Percentiles rank a stretch among this genome's conserved stretches.
These are phyloP conservation scores for Epicampocera succincta DNA, from an alignment of 2,888 invertebrate genomes.

Conservation along the genomic window DNA sequence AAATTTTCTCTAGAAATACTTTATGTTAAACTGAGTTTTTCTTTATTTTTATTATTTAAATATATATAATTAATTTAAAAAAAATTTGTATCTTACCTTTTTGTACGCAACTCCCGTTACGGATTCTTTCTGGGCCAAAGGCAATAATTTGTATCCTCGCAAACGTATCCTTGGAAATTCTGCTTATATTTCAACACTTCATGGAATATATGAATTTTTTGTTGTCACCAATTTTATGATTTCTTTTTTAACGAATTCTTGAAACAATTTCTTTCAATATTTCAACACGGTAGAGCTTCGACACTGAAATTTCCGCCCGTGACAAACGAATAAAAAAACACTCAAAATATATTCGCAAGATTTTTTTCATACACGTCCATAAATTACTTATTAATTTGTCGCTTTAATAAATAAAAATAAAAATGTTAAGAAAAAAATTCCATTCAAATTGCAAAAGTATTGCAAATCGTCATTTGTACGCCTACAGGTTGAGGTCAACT, in stretches of 20 bases:
- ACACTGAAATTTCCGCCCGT: slow-evolving; percentile 38
- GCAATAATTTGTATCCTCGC: no score
- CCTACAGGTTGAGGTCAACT: slow-evolving; percentile 66
- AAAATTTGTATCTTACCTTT: no score
- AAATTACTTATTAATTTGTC: slow-evolving; percentile 20
- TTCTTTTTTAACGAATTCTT: slow-evolving; percentile 42
- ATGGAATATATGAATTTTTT: not conserved
- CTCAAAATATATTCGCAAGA: slow-evolving; percentile 34
- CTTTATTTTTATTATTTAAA: no score
- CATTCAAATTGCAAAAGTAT: slow-evolving; percentile 40
- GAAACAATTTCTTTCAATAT: slow-evolving; percentile 62
- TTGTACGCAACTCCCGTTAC: no score
- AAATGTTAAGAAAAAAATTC: slow-evolving; percentile 10
- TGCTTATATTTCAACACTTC: not conserved
- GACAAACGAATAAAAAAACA: slow-evolving; percentile 9
- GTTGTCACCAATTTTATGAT: not conserved
- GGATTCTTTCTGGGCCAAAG: no score
- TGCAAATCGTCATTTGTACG: slow-evolving; percentile 64
- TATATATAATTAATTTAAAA: no score
- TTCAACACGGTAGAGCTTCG: slow-evolving; percentile 53
- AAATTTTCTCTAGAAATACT: no score
- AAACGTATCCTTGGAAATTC: not conserved
- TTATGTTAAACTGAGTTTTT: no score
- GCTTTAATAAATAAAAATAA: slow-evolving; percentile 3
- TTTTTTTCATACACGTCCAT: not conserved